Conservation (phyloP, 2,113 vertebrate species). For the Amazona guildingii region DNA sequence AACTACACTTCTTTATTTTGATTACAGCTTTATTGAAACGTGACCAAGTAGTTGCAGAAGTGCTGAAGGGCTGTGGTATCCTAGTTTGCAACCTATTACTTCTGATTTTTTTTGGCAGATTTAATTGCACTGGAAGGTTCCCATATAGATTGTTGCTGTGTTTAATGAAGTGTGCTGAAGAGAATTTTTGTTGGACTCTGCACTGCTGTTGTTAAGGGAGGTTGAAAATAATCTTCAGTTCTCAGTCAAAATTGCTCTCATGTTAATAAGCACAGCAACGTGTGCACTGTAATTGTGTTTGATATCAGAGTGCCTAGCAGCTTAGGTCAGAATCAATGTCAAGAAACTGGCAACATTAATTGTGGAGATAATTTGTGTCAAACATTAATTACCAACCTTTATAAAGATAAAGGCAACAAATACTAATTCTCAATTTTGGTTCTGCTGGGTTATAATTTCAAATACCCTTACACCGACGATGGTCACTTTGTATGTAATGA, state of each 20-base stretch:
- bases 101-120: slow-evolving; percentile 40
- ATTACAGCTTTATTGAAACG: not conserved
- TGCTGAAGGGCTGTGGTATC: slow-evolving; percentile 3
- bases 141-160: slow-evolving; percentile 31
- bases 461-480: not conserved
- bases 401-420: not conserved
- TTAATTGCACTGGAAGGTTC: slow-evolving; percentile 30
- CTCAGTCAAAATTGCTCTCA: slow-evolving; percentile 32
- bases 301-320: slow-evolving; percentile 15
- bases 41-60: not conserved
- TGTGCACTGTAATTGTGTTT: slow-evolving; percentile 24
- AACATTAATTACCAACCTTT: slow-evolving; percentile 26
- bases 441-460: not conserved
- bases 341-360: slow-evolving; percentile 12
- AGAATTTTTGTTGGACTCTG: slow-evolving; percentile 39
- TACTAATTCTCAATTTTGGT: not conserved
- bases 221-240: slow-evolving; percentile 49
- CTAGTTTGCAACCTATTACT: slow-evolving; percentile 17
- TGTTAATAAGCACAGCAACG: slow-evolving; percentile 53
- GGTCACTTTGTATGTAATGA: not conserved
- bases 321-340: slow-evolving; percentile 25
- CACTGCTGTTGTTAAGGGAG: slow-evolving; percentile 30
- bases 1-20: not conserved
- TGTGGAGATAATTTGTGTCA: not conserved
- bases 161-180: slow-evolving; percentile 49